A percentile compares a stretch with the other conserved stretches of the same genome.
phyloP scores from a whole-genome alignment of 2,797 vertebrate species.

The Masticophis lateralis region DNA sequence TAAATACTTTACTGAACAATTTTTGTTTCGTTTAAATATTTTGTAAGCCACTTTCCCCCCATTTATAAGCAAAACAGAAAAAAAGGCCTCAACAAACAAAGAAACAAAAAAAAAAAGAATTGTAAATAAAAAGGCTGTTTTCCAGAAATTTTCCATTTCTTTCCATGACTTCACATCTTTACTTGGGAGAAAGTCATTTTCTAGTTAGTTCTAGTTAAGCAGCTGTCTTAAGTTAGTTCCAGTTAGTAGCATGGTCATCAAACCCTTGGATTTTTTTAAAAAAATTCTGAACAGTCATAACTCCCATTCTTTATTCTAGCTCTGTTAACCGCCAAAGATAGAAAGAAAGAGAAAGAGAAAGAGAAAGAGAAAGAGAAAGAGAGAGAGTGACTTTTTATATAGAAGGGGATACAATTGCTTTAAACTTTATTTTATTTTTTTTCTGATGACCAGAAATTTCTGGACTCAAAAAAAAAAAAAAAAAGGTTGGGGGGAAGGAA shows the following conservation, averaged over 20 bases:
- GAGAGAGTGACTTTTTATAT: slow-evolving; percentile 12
- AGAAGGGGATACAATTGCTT: slow-evolving; percentile 56
- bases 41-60: background rate
- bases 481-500: slow-evolving; percentile 56
- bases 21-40: background rate
- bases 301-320: too few relatives aligned
- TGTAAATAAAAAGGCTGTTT: background rate
- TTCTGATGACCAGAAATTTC: slow-evolving; percentile 30
- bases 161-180: background rate
- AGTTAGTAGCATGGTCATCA: background rate
- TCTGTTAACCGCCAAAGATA: background rate
- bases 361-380: background rate
- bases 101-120: background rate
- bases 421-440: slow-evolving; percentile 49
- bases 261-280: background rate
- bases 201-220: background rate
- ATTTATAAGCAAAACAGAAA: background rate
- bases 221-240: too few relatives aligned
- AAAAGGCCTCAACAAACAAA: background rate
- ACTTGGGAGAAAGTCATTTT: background rate
- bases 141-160: background rate
- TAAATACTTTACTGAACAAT: background rate
- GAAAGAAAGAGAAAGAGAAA: background rate
- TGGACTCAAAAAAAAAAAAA: slow-evolving; percentile 6
- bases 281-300: background rate